Percentiles rank a stretch among this genome's conserved stretches.
Evolutionary conservation across 2,888 invertebrate genomes (phyloP).

Genomic region (Cactoblastis cactorum): DNA sequence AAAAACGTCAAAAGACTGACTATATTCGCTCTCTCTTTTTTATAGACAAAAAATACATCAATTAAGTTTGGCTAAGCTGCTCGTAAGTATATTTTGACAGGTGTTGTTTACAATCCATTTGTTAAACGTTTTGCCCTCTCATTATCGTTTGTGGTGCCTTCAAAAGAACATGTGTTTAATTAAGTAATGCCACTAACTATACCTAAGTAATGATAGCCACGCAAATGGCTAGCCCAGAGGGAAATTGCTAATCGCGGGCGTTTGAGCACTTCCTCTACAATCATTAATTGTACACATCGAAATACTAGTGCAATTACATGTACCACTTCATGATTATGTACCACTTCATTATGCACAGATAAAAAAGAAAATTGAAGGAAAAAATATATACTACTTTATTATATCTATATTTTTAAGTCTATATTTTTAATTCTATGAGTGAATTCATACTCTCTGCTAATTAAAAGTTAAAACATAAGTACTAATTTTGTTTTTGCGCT

Average conservation of each 20-base stretch:
- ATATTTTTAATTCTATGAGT: too few relatives aligned
- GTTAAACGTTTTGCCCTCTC: too few relatives aligned
- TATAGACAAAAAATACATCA: too few relatives aligned
- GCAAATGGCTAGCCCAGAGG: conserved; percentile 29
- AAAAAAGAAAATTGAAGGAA: conserved; percentile 21
- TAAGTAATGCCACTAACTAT: conserved; percentile 21
- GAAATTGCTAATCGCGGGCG: conserved; percentile 25
- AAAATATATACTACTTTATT: conserved; percentile 2
- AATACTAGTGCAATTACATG: neutral
- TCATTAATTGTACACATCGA: conserved; percentile 15
- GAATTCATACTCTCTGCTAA: too few relatives aligned
- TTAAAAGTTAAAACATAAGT: too few relatives aligned
- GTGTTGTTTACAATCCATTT: neutral
- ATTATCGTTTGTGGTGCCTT: too few relatives aligned
- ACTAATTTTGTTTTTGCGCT: too few relatives aligned
- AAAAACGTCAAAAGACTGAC: too few relatives aligned
- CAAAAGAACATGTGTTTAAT: neutral
- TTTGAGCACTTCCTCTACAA: conserved; percentile 20
- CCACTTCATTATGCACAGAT: conserved; percentile 31
- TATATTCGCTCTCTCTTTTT: too few relatives aligned
- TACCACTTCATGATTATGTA: conserved; percentile 24
- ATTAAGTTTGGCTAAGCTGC: neutral
- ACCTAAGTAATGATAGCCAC: conserved; percentile 15
- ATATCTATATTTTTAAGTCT: too few relatives aligned
- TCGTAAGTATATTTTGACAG: too few relatives aligned